Evolutionary conservation across 2,113 vertebrate genomes (phyloP), one percentile per base, ranked within the genome.

Genomic region (Serinus canaria): DNA sequence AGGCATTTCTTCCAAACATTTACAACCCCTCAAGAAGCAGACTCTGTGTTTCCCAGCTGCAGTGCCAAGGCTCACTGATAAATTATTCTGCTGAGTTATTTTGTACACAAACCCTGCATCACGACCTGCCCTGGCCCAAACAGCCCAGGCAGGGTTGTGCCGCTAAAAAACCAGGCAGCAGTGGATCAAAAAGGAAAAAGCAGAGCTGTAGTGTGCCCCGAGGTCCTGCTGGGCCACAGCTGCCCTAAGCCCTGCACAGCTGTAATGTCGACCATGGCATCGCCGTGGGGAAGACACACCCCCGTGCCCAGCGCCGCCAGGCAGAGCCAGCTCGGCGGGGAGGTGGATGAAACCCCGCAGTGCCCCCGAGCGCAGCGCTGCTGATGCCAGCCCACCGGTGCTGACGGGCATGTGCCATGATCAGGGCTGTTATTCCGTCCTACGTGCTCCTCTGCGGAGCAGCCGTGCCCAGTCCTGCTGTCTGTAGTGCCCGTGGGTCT

Each of bases 11-110:
- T 60, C 31, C 86, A 87, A 69, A 70, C 20, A 39, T 3, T 66
- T 7, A 33, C 15, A 24, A 8, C 22, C 50, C 63, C 52, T 50
- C 27, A 25, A 68, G 46, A 4, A 58, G 19, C 37, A 70, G 73
- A 15, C 14, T 67, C 66, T 41, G 19, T 35, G 62, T 84, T 87
- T 64, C 25, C 23, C 23, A 85, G 75, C 41, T 69, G 60, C 63
- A 91, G 17, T 30, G 69, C 30, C 46, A 86, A 83, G 39, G 15
- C 16, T 37, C 88, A 50, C 74, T 53, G 52, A 10, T 75, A 72
- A 93, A 58, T 87, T 81, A 95, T 93, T 88, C 64, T 80, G 68
- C 52, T 25, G 55, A 95, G 68, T 58, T 94, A 83, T 92, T 95
- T 91, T 47, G 31, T n/a, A 13, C 24, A 77, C 20, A 44, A 73